Percentiles rank a stretch among this genome's conserved stretches.
Conservation (phyloP, 92 coral and sea anemone genomes). For the Isaurus tuberculatus region DNA sequence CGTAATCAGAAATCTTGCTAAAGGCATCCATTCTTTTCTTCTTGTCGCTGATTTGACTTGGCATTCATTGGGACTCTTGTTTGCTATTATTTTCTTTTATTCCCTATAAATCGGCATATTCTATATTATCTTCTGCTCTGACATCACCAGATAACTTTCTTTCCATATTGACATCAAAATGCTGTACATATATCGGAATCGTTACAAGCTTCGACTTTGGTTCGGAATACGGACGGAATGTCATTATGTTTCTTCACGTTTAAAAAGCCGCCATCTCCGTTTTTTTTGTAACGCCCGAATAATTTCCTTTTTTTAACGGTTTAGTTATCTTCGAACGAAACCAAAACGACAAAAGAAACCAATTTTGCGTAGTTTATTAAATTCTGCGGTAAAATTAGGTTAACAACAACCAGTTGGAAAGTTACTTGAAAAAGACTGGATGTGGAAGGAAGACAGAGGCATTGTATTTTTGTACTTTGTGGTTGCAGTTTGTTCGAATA, state of each 20-base stretch:
- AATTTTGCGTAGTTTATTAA: not conserved
- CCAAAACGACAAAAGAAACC: not conserved
- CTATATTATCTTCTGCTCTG: too few species aligned
- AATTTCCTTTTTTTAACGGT: not conserved
- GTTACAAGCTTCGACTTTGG: not conserved
- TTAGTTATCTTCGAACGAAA: not conserved
- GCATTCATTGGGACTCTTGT: too few species aligned
- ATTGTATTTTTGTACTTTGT: not conserved
- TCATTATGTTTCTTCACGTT: not conserved
- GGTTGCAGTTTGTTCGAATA: not conserved
- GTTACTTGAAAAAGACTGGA: not conserved
- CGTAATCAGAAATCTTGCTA: not conserved
- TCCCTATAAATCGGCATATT: too few species aligned
- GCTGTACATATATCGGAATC: not conserved
- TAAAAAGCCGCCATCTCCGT: not conserved
- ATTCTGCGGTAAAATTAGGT: not conserved
- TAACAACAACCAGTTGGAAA: not conserved
- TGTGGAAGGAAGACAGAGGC: not conserved
- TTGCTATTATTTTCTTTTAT: too few species aligned
- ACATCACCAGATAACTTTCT: too few species aligned
- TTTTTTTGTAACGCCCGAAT: not conserved
- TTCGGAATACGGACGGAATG: not conserved
- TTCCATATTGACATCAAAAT: not conserved
- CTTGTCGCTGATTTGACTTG: too few species aligned
- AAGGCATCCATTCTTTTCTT: too few species aligned